Percentiles rank a stretch among this genome's conserved stretches.
phyloP scores from a whole-genome alignment of 2,797 vertebrate genomes.

The Enteromius treurensis region DNA sequence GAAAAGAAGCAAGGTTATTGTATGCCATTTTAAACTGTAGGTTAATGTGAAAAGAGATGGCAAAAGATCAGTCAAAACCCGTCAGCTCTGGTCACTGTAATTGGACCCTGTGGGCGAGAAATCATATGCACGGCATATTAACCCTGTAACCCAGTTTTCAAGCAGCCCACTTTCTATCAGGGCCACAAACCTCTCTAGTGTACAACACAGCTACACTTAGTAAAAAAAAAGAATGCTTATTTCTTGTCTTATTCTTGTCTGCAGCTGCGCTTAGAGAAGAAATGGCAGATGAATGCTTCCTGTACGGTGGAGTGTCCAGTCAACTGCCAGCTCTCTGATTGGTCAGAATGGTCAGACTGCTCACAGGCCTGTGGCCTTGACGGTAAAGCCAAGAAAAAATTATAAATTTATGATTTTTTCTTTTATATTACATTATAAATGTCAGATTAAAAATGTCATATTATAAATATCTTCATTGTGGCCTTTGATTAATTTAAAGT shows the following conservation, averaged over 20 bases:
- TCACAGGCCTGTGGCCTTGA: slow-evolving; percentile 92
- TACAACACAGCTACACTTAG: slow-evolving; percentile 39
- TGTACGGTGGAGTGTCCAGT: slow-evolving; percentile 94
- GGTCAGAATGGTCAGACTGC: slow-evolving; percentile 93
- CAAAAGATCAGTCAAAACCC: slow-evolving; percentile 67
- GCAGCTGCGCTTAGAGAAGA: slow-evolving; percentile 89
- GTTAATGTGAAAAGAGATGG: slow-evolving; percentile 54
- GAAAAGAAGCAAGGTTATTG: slow-evolving; percentile 5
- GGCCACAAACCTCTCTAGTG: background rate
- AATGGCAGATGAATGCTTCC: slow-evolving; percentile 93
- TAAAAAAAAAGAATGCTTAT: background rate
- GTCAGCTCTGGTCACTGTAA: slow-evolving; percentile 69
- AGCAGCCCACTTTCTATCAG: slow-evolving; percentile 61
- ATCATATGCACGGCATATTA: slow-evolving; percentile 66
- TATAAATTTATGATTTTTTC: background rate
- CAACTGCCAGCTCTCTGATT: slow-evolving; percentile 96
- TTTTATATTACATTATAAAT: no score
- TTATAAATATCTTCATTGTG: background rate
- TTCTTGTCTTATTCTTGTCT: slow-evolving; percentile 43
- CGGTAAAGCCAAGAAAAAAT: slow-evolving; percentile 73
- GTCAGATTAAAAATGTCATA: background rate
- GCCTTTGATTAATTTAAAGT: background rate
- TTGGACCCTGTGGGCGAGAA: slow-evolving; percentile 66
- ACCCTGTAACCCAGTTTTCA: slow-evolving; percentile 66
- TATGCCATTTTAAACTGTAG: slow-evolving; percentile 20